A percentile compares a stretch with the other conserved stretches of the same genome.
Evolutionary conservation across 2,113 vertebrate genomes (phyloP).

Genomic region (Chauna torquata): DNA sequence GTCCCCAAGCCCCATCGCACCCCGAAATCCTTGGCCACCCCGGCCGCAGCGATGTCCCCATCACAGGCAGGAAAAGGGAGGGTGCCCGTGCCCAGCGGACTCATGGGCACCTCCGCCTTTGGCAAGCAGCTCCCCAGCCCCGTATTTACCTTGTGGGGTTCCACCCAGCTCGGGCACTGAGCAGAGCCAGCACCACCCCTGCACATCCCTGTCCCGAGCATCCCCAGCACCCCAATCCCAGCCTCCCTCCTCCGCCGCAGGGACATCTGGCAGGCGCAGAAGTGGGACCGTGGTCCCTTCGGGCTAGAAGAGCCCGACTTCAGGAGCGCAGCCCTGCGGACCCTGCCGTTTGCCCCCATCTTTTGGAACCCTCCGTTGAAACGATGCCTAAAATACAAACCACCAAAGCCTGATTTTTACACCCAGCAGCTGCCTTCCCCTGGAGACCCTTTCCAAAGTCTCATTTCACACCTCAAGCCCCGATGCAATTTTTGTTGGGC

Average conservation of each 20-base stretch:
- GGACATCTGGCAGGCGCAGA: rapidly evolving
- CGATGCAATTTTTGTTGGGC: rapidly evolving
- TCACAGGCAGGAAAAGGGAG: not conserved
- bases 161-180: not conserved
- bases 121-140: not conserved
- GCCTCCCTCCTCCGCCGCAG: rapidly evolving
- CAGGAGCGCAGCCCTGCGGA: not conserved
- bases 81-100: rapidly evolving
- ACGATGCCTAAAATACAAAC: rapidly evolving
- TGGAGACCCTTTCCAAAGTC: not conserved
- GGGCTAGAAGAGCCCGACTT: not conserved
- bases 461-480: rapidly evolving
- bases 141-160: rapidly evolving
- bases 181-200: rapidly evolving
- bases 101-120: not conserved
- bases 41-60: rapidly evolving
- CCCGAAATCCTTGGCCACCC: rapidly evolving
- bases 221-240: not conserved
- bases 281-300: rapidly evolving
- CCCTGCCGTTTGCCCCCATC: rapidly evolving
- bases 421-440: not conserved
- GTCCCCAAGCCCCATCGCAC: rapidly evolving
- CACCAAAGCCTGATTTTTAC: not conserved
- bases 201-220: rapidly evolving
- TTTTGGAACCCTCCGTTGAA: not conserved